These are phyloP conservation scores for Hirtodrosophila duncani DNA, from an alignment of 2,888 invertebrate species.

Conservation along the genomic window DNA sequence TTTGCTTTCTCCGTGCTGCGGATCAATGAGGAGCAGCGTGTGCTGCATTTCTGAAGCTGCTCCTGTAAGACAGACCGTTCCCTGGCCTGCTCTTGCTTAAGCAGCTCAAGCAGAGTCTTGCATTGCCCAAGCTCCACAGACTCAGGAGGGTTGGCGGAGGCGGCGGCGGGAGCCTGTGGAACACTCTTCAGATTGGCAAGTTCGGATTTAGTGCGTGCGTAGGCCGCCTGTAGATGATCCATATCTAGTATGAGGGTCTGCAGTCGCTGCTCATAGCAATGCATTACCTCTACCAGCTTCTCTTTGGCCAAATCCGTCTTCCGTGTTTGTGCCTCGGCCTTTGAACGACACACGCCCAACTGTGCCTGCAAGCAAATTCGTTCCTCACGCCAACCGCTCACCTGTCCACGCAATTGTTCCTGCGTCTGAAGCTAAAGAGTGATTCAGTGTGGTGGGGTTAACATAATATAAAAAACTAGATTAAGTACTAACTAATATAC, in stretches of 20 bases:
- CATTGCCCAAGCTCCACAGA: slow-evolving; percentile 85
- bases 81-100: slow-evolving; percentile 85
- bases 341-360: slow-evolving; percentile 73
- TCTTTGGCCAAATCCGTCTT: slow-evolving; percentile 85
- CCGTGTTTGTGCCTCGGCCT: slow-evolving; percentile 79
- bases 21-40: slow-evolving; percentile 47
- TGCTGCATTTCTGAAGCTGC: slow-evolving; percentile 46
- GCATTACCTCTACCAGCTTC: slow-evolving; percentile 86
- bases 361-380: slow-evolving; percentile 76
- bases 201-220: slow-evolving; percentile 75
- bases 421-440: slow-evolving; percentile 80
- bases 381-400: slow-evolving; percentile 78
- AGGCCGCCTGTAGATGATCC: slow-evolving; percentile 77
- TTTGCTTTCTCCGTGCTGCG: slow-evolving; percentile 70
- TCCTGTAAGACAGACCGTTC: slow-evolving; percentile 78
- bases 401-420: slow-evolving; percentile 79
- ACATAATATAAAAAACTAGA: neutral
- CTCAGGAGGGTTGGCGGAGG: slow-evolving; percentile 50
- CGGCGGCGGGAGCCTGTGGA: neutral
- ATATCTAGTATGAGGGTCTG: slow-evolving; percentile 76
- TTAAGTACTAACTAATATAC: neutral
- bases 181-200: slow-evolving; percentile 65
- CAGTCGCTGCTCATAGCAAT: slow-evolving; percentile 86
- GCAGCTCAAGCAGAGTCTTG: slow-evolving; percentile 86
- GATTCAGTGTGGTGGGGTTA: no score